Conservation (phyloP, 2,113 vertebrate genomes). For the Sinocyclocheilus maitianheensis region DNA sequence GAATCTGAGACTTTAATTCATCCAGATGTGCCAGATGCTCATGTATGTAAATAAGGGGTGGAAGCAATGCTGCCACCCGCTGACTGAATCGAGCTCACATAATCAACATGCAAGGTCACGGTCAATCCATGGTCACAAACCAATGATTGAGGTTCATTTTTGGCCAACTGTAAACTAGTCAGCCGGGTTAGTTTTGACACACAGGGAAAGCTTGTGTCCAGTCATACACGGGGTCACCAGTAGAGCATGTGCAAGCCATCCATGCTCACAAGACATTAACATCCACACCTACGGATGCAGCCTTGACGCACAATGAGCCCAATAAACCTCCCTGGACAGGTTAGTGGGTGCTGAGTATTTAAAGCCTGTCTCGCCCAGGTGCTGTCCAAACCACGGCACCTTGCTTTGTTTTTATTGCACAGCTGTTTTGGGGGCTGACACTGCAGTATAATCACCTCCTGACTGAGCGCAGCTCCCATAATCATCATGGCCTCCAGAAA, state of each 20-base stretch:
- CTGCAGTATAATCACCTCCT: slow-evolving; percentile 65
- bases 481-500: slow-evolving; percentile 64
- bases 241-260: not conserved
- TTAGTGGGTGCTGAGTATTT: slow-evolving; percentile 68
- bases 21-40: slow-evolving; percentile 37
- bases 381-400: slow-evolving; percentile 64
- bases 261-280: not conserved
- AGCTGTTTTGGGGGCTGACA: slow-evolving; percentile 71
- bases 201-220: not conserved
- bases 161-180: slow-evolving; percentile 11
- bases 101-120: slow-evolving; percentile 20
- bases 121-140: slow-evolving; percentile 14
- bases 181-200: not conserved
- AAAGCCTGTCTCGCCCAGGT: slow-evolving; percentile 74
- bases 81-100: slow-evolving; percentile 1
- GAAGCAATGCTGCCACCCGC: not conserved
- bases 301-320: not conserved
- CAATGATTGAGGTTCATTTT: not conserved
- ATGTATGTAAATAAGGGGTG: slow-evolving; percentile 19
- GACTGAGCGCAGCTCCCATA: slow-evolving; percentile 62
- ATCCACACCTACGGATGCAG: slow-evolving; percentile 6
- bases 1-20: slow-evolving; percentile 33
- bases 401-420: slow-evolving; percentile 75
- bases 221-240: not conserved
- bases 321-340: slow-evolving; percentile 41